Conservation (phyloP, 2,113 vertebrate genomes). For the Oryzias curvinotus region DNA sequence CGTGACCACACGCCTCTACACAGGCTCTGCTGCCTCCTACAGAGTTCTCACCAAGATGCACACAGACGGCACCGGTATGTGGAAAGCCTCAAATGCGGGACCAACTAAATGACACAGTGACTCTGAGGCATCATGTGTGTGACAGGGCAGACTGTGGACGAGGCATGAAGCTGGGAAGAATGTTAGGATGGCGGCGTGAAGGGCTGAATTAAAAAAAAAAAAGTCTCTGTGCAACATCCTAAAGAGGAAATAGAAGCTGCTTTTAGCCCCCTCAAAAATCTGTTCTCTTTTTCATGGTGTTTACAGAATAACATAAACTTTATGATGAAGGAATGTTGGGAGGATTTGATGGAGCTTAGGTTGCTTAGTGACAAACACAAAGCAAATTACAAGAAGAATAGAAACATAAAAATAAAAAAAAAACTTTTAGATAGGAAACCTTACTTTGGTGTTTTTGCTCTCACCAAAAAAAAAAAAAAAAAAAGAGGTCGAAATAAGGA, state of each 20-base stretch:
- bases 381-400: constrained; percentile 4
- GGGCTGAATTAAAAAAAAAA: constrained; percentile 12
- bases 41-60: constrained; percentile 51
- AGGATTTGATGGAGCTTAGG: constrained; percentile 26
- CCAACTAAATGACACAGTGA: constrained; percentile 47
- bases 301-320: constrained; percentile 20
- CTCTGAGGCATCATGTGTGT: constrained; percentile 15
- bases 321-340: constrained; percentile 13
- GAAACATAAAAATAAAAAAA: neutral
- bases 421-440: neutral
- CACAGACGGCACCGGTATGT: constrained; percentile 38
- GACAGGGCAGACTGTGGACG: constrained; percentile 26
- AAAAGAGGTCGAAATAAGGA: too few relatives aligned
- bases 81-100: constrained; percentile 33
- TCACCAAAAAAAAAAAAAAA: too few relatives aligned
- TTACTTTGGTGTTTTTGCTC: neutral
- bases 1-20: constrained; percentile 49
- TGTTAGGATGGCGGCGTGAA: constrained; percentile 18
- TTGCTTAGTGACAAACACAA: constrained; percentile 12
- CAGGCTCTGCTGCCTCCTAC: constrained; percentile 53
- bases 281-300: neutral
- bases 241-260: constrained; percentile 32
- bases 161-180: constrained; percentile 41
- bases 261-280: constrained; percentile 14
- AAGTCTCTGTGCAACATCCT: constrained; percentile 31